Conservation (phyloP, 2,113 vertebrate genomes). For the Gallinago undulata region DNA sequence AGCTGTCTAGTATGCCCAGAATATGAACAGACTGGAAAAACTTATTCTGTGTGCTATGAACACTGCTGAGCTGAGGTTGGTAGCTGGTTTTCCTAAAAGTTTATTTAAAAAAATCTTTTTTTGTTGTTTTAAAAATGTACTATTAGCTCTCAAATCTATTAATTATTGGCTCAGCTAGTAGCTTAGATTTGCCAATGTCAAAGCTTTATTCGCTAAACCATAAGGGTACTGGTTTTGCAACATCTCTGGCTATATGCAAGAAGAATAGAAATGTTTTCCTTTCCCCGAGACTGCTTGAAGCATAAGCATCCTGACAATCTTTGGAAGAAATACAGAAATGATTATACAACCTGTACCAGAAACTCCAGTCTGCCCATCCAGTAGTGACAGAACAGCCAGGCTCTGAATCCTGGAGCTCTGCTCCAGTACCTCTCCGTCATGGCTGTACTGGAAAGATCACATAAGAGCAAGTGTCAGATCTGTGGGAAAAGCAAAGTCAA, state of each 20-base stretch:
- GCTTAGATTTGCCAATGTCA: background rate
- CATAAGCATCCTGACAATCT: background rate
- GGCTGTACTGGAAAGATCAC: background rate
- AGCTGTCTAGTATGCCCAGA: background rate
- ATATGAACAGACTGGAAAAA: background rate
- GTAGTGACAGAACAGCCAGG: background rate
- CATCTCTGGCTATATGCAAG: background rate
- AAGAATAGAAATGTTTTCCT: background rate
- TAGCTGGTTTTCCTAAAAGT: background rate
- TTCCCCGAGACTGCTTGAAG: background rate
- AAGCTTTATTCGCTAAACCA: background rate
- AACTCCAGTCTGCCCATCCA: background rate
- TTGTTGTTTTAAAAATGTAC: background rate
- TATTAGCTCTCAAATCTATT: background rate
- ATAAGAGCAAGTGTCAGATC: background rate
- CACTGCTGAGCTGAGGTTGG: background rate
- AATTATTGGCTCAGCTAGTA: background rate
- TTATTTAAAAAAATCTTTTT: background rate
- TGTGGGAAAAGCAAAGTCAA: background rate
- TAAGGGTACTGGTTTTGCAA: background rate
- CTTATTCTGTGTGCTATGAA: background rate
- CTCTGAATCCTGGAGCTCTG: background rate
- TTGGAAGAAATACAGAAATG: background rate
- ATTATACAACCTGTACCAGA: background rate
- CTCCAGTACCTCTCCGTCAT: background rate